Evolutionary conservation across 2,888 invertebrate genomes (phyloP).

Genomic region (Arrhopalites spinosus): DNA sequence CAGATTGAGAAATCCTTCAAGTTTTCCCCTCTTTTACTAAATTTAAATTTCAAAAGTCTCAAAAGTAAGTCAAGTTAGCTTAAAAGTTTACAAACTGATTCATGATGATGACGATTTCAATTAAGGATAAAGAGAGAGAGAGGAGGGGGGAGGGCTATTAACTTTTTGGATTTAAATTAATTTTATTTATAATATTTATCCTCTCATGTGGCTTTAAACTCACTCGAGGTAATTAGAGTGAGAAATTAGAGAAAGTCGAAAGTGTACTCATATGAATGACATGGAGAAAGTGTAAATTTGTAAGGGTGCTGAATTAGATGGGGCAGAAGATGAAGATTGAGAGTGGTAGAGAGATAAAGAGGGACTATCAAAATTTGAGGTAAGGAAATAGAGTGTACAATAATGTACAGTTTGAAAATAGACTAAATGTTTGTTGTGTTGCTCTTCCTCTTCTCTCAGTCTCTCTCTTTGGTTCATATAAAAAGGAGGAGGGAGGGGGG

Average conservation of each 20-base stretch:
- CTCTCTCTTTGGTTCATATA: not conserved
- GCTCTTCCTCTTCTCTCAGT: not conserved
- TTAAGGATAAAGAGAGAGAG: no score
- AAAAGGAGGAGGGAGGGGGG: not conserved
- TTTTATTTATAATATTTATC: not conserved
- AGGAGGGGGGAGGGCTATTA: no score
- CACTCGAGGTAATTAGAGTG: not conserved
- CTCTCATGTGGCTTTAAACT: not conserved
- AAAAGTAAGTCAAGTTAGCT: not conserved
- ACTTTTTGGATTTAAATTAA: not conserved
- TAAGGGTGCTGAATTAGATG: no score
- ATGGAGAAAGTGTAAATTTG: no score
- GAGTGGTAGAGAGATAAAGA: not conserved
- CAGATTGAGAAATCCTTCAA: not conserved
- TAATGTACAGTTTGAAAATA: not conserved
- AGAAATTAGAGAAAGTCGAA: not conserved
- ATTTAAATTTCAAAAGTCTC: not conserved
- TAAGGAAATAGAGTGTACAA: not conserved
- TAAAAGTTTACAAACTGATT: no score
- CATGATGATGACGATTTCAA: no score
- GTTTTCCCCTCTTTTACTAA: not conserved
- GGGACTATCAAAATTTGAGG: not conserved
- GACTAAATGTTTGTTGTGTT: not conserved
- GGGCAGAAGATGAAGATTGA: no score
- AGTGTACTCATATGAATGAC: not conserved